phyloP scores from a whole-genome alignment of 2,888 invertebrate genomes.

The Nymphalis urticae region DNA sequence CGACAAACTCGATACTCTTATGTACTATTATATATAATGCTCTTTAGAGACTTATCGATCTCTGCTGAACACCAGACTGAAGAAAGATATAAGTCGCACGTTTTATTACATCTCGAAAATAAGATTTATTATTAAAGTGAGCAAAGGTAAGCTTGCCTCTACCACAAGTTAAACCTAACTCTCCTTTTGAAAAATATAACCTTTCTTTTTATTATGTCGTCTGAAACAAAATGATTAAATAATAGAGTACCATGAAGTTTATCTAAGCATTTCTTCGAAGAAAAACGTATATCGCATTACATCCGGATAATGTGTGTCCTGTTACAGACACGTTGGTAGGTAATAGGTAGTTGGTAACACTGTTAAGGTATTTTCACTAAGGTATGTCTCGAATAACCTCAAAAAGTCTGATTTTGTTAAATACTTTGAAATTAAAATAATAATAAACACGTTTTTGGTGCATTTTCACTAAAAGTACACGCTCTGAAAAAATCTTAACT shows the following conservation, averaged over 20 bases:
- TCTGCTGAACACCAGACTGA: constrained; percentile 30
- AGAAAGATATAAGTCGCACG: constrained; percentile 27
- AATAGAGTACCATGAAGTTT: too few species aligned
- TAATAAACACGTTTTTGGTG: too few species aligned
- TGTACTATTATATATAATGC: constrained; percentile 30
- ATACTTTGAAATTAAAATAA: too few species aligned
- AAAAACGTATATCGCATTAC: constrained; percentile 30
- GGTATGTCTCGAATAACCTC: not conserved
- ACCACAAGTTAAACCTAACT: too few species aligned
- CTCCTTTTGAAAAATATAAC: too few species aligned
- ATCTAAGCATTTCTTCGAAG: constrained; percentile 17
- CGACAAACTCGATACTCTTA: constrained; percentile 40
- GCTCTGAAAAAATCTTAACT: too few species aligned
- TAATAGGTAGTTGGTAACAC: not conserved
- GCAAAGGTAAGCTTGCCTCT: too few species aligned
- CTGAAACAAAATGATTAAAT: too few species aligned
- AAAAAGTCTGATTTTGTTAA: too few species aligned
- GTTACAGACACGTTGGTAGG: constrained; percentile 5
- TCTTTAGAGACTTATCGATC: constrained; percentile 38
- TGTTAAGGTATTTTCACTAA: not conserved
- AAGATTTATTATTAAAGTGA: not conserved
- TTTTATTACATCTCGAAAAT: not conserved
- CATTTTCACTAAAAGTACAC: too few species aligned
- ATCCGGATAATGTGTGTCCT: constrained; percentile 27
- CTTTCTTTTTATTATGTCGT: not conserved